These are phyloP conservation scores for Galaxias olidus DNA, from an alignment of 2,797 vertebrate species.

Conservation along the genomic window DNA sequence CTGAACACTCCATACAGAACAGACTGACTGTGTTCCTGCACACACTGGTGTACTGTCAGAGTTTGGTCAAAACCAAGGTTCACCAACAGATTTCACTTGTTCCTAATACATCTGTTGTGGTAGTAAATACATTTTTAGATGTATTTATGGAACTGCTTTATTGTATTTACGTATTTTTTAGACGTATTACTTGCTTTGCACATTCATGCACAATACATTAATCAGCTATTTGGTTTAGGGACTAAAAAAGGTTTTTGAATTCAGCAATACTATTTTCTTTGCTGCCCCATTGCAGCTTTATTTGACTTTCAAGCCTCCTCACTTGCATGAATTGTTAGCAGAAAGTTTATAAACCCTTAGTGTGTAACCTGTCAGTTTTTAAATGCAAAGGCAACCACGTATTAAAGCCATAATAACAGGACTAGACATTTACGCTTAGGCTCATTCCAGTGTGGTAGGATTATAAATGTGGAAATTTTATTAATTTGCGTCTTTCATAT, in stretches of 20 bases:
- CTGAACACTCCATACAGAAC: conserved; percentile 23
- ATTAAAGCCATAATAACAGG: not conserved
- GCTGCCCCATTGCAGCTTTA: conserved; percentile 29
- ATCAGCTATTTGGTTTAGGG: conserved; percentile 45
- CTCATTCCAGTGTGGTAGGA: conserved; percentile 22
- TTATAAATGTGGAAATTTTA: conserved; percentile 21
- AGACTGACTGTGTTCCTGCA: conserved; percentile 33
- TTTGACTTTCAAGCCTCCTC: conserved; percentile 22
- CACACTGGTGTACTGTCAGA: conserved; percentile 19
- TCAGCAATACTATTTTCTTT: conserved; percentile 30
- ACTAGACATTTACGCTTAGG: not conserved
- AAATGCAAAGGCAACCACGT: not conserved
- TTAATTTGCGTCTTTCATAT: not conserved
- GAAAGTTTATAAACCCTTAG: conserved; percentile 16
- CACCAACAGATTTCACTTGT: too few relatives aligned
- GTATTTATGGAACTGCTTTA: conserved; percentile 67
- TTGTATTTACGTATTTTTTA: conserved; percentile 50
- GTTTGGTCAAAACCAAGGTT: conserved; percentile 49
- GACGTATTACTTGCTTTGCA: conserved; percentile 77
- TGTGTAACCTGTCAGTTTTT: conserved; percentile 17
- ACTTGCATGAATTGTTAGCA: conserved; percentile 28
- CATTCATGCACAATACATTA: conserved; percentile 66
- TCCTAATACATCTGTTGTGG: conserved; percentile 68
- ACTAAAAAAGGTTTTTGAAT: conserved; percentile 30
- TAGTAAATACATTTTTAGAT: conserved; percentile 67